Evolutionary conservation across 2,888 invertebrate species (phyloP).

Genomic region (Piscicola geometra): DNA sequence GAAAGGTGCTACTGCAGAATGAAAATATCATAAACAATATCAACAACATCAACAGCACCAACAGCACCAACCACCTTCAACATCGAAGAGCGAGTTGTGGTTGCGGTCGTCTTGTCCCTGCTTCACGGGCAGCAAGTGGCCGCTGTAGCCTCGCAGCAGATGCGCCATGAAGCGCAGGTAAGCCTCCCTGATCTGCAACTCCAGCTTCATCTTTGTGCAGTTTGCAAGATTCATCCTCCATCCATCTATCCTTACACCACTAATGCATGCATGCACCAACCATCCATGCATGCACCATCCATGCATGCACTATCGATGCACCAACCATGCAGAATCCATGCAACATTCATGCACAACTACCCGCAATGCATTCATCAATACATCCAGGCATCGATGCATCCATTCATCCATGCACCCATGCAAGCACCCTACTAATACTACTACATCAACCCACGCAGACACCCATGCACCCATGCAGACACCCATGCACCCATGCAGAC

Average conservation of each 20-base stretch:
- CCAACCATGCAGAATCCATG: conserved; percentile 46
- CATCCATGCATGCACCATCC: not conserved
- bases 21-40: not conserved
- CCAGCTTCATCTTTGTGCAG: conserved; percentile 64
- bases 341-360: not conserved
- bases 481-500: not conserved
- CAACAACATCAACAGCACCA: too few species aligned
- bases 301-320: conserved; percentile 46
- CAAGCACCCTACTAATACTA: too few species aligned
- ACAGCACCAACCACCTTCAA: conserved; percentile 60
- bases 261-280: not conserved
- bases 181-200: conserved; percentile 91
- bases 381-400: too few species aligned
- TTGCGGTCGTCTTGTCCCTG: conserved; percentile 89
- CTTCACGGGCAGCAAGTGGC: conserved; percentile 82
- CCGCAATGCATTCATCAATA: too few species aligned
- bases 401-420: not conserved
- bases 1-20: too few species aligned
- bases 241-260: not conserved
- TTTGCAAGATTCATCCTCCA: too few species aligned
- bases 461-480: conserved; percentile 15
- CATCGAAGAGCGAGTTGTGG: conserved; percentile 86
- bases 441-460: too few species aligned
- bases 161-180: conserved; percentile 91
- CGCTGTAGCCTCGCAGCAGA: conserved; percentile 81